These are phyloP conservation scores for Drosophila serrata DNA, from an alignment of 1,140 invertebrate genomes.

Conservation along the genomic window DNA sequence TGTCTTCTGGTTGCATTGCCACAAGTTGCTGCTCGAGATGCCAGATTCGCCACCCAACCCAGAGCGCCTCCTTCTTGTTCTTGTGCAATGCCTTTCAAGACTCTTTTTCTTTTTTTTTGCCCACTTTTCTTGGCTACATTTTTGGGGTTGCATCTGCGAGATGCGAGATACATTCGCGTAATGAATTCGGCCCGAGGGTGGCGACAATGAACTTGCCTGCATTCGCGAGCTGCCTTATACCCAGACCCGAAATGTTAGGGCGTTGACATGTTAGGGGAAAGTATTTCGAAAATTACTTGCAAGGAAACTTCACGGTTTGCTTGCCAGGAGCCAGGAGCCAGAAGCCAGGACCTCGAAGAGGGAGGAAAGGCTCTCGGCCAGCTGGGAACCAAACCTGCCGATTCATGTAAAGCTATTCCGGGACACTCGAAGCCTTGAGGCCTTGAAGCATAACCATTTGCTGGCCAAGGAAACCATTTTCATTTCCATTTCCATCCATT, in stretches of 20 bases:
- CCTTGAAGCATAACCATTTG: slow-evolving; percentile 74
- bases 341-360: slow-evolving; percentile 38
- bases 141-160: slow-evolving; percentile 75
- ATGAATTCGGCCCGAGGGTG: slow-evolving; percentile 75
- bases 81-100: slow-evolving; percentile 65
- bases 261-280: slow-evolving; percentile 54
- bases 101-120: slow-evolving; percentile 60
- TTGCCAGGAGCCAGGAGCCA: slow-evolving; percentile 56
- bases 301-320: no score
- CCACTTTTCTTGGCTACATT: slow-evolving; percentile 52
- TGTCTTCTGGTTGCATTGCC: slow-evolving; percentile 76
- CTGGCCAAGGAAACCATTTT: slow-evolving; percentile 38
- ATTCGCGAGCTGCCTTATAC: slow-evolving; percentile 24
- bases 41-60: slow-evolving; percentile 6
- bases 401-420: slow-evolving; percentile 67
- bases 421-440: slow-evolving; percentile 28
- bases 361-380: slow-evolving; percentile 34
- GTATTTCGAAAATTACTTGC: slow-evolving; percentile 41
- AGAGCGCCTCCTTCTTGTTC: slow-evolving; percentile 43
- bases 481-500: slow-evolving; percentile 65
- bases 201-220: slow-evolving; percentile 73
- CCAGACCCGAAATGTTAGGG: slow-evolving; percentile 22
- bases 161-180: slow-evolving; percentile 65
- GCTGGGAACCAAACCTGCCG: slow-evolving; percentile 45
- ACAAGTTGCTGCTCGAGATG: slow-evolving; percentile 54